These are phyloP conservation scores for Paraescarpia echinospica DNA, from an alignment of 1,140 invertebrate genomes.

Conservation along the genomic window DNA sequence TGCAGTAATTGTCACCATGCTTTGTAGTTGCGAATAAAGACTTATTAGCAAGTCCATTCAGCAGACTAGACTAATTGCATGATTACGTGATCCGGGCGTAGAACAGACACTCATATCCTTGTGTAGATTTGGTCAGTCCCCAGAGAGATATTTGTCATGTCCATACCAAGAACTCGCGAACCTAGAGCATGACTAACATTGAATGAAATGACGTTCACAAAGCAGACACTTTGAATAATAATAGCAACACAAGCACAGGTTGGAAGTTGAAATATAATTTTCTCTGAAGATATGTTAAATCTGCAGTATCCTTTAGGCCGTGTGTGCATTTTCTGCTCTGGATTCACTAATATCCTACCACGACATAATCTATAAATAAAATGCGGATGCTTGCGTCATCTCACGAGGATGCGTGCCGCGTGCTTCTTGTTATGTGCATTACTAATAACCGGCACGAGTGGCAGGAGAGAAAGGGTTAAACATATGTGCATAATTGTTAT, in stretches of 20 bases:
- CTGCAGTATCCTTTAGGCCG: no score
- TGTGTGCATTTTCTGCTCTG: not conserved
- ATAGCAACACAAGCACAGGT: not conserved
- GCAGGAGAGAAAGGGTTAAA: not conserved
- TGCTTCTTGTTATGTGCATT: not conserved
- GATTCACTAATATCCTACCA: not conserved
- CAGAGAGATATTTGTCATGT: not conserved
- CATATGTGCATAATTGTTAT: not conserved
- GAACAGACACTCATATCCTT: not conserved
- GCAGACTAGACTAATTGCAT: not conserved
- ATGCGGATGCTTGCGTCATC: not conserved
- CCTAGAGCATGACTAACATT: not conserved
- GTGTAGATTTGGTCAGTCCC: not conserved
- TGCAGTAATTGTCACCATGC: not conserved
- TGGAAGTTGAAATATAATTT: not conserved
- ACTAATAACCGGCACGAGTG: not conserved
- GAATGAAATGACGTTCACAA: not conserved
- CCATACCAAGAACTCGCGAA: not conserved
- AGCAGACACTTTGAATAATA: not conserved
- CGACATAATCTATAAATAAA: not conserved
- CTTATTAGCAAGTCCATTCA: not conserved
- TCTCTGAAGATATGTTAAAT: not conserved
- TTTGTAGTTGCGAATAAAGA: not conserved
- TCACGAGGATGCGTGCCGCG: not conserved
- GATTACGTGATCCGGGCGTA: not conserved